Evolutionary conservation across 1,140 invertebrate species (phyloP), one percentile per base, ranked within the genome.

Genomic region (Rhagoletis pomonella): DNA sequence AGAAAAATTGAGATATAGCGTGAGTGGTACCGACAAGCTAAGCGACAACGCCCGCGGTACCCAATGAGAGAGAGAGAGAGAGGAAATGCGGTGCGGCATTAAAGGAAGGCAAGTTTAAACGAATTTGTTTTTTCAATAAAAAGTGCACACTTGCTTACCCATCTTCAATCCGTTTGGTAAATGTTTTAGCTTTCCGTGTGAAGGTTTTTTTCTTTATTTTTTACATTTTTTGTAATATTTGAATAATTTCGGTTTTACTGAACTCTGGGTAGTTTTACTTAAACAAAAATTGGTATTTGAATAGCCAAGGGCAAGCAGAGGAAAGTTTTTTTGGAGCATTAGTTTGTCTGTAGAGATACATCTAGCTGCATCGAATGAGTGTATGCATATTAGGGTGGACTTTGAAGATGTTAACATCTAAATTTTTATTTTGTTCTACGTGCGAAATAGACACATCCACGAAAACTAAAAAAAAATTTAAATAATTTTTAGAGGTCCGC

Each of bases 91-190:
- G 14, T 19, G 44, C 60, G 60, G 17, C 12, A 1, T 12, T 12
- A n/a, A 4, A 14, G 60, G 17, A 62, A 12, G 60, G 60, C 12
- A 62, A 39, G 6, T 55, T 19, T 77, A 50, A 17, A 44, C 47
- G 73, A 81, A 29, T 19, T 5, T 55, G 73, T 17, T 29, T 81
- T 81, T 81, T 4, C 50, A 81, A 81, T 44, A 58, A 81, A 55
- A 81, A 55, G 47, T 47, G 10, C 73, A 77, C 14, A 55, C 19
- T 29, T 58, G 47, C 55, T 81, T 81, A 14, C 29, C 12, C 14
- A 42, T 47, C 67, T 73, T 73, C 14, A 44, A 12, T 4, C 67
- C 44, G 44, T 44, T 73, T 73, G 44, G 14, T 17, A 73, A 44
- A 73, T 17, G 42, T 69, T 69, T 73, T 44, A 47, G 67, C 42